phyloP scores from a whole-genome alignment of 2,888 invertebrate species.

The Lasioglossum morio region DNA sequence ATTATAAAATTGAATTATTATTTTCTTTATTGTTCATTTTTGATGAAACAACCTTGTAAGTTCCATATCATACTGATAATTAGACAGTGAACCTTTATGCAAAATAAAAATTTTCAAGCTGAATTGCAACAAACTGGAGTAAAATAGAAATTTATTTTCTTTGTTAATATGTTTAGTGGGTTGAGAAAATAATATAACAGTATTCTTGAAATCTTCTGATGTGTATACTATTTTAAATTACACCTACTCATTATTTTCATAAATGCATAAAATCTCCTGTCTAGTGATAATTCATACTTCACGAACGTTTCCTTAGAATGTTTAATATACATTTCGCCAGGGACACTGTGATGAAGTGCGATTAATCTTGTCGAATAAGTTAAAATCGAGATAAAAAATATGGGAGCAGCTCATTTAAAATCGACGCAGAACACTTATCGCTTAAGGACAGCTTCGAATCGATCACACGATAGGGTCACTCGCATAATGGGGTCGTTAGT shows the following conservation, averaged over 20 bases:
- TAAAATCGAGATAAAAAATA: constrained; percentile 12
- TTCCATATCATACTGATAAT: neutral
- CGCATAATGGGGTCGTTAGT: constrained; percentile 55
- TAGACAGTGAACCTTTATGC: no score
- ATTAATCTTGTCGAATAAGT: constrained; percentile 21
- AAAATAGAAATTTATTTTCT: no score
- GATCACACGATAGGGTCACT: constrained; percentile 37
- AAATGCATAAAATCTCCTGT: no score
- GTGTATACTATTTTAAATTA: no score
- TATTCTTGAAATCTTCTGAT: no score
- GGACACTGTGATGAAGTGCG: neutral
- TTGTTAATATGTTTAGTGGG: no score
- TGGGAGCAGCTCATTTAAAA: constrained; percentile 42
- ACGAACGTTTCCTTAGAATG: no score
- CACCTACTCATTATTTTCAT: no score
- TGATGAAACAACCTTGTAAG: neutral
- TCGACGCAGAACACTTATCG: constrained; percentile 27
- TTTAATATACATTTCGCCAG: neutral
- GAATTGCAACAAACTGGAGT: no score
- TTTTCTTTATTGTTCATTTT: neutral
- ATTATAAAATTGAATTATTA: constrained; percentile 2
- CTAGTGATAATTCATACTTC: neutral
- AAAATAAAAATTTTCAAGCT: no score
- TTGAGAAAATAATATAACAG: no score
- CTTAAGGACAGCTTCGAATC: constrained; percentile 52